These are phyloP conservation scores for Menidia menidia DNA, from an alignment of 2,797 vertebrate species.

Conservation along the genomic window DNA sequence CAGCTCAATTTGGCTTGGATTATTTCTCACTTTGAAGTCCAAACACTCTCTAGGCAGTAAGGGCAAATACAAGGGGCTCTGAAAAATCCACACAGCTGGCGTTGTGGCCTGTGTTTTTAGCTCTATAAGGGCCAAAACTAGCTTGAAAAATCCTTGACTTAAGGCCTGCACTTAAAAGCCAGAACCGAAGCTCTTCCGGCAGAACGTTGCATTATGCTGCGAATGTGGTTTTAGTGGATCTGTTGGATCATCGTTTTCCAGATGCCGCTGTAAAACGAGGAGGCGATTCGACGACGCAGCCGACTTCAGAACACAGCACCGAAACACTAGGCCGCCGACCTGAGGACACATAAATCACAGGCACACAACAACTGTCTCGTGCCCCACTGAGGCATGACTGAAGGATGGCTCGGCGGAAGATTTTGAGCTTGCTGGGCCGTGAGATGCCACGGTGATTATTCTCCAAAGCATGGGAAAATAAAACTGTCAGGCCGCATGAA, in stretches of 20 bases:
- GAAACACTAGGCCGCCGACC: conserved; percentile 14
- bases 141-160: neutral
- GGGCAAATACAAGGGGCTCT: neutral
- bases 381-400: conserved; percentile 49
- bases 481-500: conserved; percentile 71
- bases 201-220: neutral
- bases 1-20: neutral
- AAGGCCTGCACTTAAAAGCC: neutral
- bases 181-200: neutral
- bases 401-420: conserved; percentile 36
- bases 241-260: neutral
- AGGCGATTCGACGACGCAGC: conserved; percentile 18
- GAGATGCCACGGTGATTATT: conserved; percentile 58
- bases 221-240: neutral
- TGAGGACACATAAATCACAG: conserved; percentile 45
- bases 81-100: neutral
- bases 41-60: too few relatives aligned
- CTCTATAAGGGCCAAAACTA: rapidly evolving
- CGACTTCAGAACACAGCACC: neutral
- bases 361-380: conserved; percentile 23
- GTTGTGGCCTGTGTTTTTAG: neutral
- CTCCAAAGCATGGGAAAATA: conserved; percentile 58
- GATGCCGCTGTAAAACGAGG: neutral
- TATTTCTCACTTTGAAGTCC: neutral
- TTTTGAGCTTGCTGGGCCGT: conserved; percentile 41